A percentile compares a stretch with the other conserved stretches of the same genome.
Evolutionary conservation across 2,888 invertebrate species (phyloP).

Genomic region (Volucella zonaria): DNA sequence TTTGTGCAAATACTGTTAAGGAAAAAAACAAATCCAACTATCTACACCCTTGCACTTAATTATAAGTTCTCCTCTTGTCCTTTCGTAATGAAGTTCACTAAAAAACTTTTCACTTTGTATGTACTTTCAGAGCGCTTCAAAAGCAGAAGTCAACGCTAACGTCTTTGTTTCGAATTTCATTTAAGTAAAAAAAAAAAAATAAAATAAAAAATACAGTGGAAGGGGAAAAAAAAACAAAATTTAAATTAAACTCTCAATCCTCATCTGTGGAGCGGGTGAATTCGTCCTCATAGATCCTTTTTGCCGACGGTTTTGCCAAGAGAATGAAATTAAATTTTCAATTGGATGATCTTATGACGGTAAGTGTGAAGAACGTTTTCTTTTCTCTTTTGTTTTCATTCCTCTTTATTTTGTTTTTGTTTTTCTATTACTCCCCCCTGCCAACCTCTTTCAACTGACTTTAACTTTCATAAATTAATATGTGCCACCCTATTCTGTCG

Average conservation of each 20-base stretch:
- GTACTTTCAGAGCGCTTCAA: conserved; percentile 31
- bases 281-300: conserved; percentile 44
- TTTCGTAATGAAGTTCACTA: conserved; percentile 11
- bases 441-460: neutral
- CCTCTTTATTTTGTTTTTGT: neutral
- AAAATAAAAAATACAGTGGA: too few relatives aligned
- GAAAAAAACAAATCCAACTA: neutral
- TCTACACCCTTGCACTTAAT: conserved; percentile 6
- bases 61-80: neutral
- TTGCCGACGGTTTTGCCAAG: conserved; percentile 16
- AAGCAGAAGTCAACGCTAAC: neutral
- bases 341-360: conserved; percentile 64
- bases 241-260: conserved; percentile 50
- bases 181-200: neutral
- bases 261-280: conserved; percentile 42
- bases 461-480: conserved; percentile 47
- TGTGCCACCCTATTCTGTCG: neutral
- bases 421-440: neutral
- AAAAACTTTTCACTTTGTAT: conserved; percentile 7
- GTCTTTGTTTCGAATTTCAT: conserved; percentile 40
- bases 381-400: conserved; percentile 31
- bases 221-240: conserved; percentile 13
- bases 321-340: conserved; percentile 61
- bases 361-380: conserved; percentile 43
- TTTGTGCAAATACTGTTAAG: neutral